Evolutionary conservation across 2,888 invertebrate genomes (phyloP).

Genomic region (Ichneumoninae sp.): DNA sequence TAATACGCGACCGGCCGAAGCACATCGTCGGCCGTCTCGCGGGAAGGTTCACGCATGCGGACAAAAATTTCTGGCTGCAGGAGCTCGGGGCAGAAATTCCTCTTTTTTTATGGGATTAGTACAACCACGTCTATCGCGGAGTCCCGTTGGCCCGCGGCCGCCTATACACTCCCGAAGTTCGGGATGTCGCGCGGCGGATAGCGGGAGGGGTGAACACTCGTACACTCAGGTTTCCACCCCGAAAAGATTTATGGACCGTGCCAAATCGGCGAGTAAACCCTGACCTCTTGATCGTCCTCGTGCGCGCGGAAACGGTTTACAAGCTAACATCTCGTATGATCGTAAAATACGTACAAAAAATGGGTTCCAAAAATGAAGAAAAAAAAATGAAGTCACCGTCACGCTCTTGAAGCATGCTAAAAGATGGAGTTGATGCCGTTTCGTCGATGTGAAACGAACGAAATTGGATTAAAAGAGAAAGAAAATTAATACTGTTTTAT

Average conservation of each 20-base stretch:
- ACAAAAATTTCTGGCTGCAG: neutral
- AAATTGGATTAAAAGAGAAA: neutral
- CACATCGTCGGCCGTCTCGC: neutral
- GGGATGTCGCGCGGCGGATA: slow-evolving; percentile 22
- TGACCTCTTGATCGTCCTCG: slow-evolving; percentile 77
- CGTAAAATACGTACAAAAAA: neutral
- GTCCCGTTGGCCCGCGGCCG: slow-evolving; percentile 48
- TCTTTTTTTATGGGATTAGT: slow-evolving; percentile 25
- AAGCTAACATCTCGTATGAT: slow-evolving; percentile 51
- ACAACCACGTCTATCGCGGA: slow-evolving; percentile 36
- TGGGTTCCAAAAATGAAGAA: neutral
- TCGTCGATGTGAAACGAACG: neutral
- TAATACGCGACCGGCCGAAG: slow-evolving; percentile 1
- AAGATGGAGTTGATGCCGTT: neutral
- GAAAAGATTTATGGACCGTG: slow-evolving; percentile 80
- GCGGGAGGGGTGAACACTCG: slow-evolving; percentile 71
- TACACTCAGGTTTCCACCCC: slow-evolving; percentile 69
- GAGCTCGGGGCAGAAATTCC: neutral
- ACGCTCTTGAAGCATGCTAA: neutral
- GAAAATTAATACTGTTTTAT: slow-evolving; percentile 30
- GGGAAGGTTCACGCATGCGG: slow-evolving; percentile 1
- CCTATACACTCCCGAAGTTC: neutral
- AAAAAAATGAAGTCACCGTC: neutral
- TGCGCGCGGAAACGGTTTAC: slow-evolving; percentile 56
- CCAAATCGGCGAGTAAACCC: slow-evolving; percentile 80